Evolutionary conservation across 2,888 invertebrate species (phyloP).

Genomic region (Napeogenes inachia): DNA sequence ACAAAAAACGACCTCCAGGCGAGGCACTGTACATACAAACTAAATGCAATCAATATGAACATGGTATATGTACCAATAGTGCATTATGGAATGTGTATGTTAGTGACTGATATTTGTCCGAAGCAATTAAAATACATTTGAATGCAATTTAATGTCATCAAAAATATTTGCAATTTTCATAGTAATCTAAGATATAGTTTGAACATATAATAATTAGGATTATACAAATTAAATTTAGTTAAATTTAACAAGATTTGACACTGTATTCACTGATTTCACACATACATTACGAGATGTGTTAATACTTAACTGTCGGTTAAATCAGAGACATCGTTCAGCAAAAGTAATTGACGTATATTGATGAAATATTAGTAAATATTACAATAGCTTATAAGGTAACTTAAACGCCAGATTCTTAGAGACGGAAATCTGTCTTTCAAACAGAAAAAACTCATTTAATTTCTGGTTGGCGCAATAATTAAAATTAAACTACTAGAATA

Average conservation of each 20-base stretch:
- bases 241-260: constrained; percentile 4
- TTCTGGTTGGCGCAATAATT: too few relatives aligned
- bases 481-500: too few relatives aligned
- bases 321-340: not conserved
- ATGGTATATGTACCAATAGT: constrained; percentile 28
- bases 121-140: too few relatives aligned
- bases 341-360: too few relatives aligned
- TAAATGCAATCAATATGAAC: constrained; percentile 22
- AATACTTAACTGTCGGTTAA: constrained; percentile 1
- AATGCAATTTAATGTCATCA: too few relatives aligned
- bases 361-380: too few relatives aligned
- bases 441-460: not conserved
- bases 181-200: not conserved
- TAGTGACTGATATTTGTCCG: too few relatives aligned
- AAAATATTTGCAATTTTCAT: too few relatives aligned
- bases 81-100: constrained; percentile 24
- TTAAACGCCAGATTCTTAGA: not conserved
- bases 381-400: too few relatives aligned
- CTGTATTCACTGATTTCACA: not conserved
- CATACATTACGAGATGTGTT: not conserved
- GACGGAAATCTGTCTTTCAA: not conserved
- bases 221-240: not conserved
- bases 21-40: constrained; percentile 7
- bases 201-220: not conserved
- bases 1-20: constrained; percentile 19